Evolutionary conservation across 2,888 invertebrate species (phyloP).

Genomic region (Boloria selene): DNA sequence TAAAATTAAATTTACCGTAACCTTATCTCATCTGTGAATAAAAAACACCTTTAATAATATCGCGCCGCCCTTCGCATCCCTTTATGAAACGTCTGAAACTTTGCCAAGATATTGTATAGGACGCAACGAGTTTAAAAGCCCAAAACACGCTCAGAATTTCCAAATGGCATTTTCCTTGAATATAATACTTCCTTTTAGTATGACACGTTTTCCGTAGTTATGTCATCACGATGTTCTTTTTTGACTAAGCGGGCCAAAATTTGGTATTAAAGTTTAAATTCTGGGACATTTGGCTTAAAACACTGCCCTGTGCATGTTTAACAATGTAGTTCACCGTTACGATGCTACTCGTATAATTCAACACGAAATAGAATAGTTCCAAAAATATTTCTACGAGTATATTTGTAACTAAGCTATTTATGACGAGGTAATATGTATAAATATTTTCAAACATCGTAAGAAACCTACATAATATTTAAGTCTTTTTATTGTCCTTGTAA

Average conservation of each 20-base stretch:
- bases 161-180: conserved; percentile 42
- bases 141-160: conserved; percentile 48
- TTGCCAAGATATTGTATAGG: conserved; percentile 47
- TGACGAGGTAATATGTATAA: no score
- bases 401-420: no score
- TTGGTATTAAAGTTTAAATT: not conserved
- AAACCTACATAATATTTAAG: no score
- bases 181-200: conserved; percentile 43
- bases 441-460: no score
- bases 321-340: not conserved
- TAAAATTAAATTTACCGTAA: not conserved
- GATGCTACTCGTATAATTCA: no score
- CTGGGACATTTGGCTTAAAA: conserved; percentile 1
- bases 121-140: conserved; percentile 46
- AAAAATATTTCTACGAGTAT: no score
- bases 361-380: no score
- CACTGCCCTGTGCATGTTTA: not conserved
- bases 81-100: conserved; percentile 45
- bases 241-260: conserved; percentile 14
- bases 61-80: conserved; percentile 40
- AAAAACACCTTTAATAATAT: conserved; percentile 38
- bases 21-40: not conserved
- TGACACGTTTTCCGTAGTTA: conserved; percentile 35
- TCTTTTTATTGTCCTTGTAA: no score
- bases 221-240: conserved; percentile 26